Conservation (phyloP, 2,797 vertebrate species). For the Gallirallus australis region DNA sequence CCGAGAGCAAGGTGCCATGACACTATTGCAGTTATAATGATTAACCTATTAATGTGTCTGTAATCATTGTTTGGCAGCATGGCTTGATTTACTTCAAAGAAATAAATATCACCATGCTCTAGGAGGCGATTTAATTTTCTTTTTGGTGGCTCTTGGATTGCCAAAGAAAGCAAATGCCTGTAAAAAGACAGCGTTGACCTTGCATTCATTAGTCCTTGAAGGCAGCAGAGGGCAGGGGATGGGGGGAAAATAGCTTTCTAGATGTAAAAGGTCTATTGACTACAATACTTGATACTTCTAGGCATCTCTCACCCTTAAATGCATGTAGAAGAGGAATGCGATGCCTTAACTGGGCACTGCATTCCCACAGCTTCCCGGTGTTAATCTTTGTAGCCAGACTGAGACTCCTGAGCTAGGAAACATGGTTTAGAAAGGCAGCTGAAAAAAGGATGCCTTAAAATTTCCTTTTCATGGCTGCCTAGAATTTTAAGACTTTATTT, state of each 20-base stretch:
- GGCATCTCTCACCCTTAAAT: not conserved
- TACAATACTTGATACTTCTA: not conserved
- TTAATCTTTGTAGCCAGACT: not conserved
- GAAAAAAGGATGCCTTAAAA: not conserved
- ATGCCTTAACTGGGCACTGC: not conserved
- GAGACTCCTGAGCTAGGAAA: not conserved
- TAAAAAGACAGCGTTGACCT: not conserved
- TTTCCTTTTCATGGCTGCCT: not conserved
- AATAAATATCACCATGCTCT: not conserved
- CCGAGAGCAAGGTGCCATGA: constrained; percentile 85
- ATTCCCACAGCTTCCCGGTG: not conserved
- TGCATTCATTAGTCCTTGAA: not conserved
- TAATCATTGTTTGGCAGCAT: not conserved
- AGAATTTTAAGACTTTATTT: constrained; percentile 1
- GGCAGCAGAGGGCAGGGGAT: not conserved
- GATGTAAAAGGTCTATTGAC: not conserved
- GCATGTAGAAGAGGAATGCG: not conserved
- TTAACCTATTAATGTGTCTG: constrained; percentile 53
- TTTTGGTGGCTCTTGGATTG: not conserved
- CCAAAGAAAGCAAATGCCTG: constrained; percentile 47
- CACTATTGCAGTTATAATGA: constrained; percentile 78
- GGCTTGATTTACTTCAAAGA: constrained; percentile 21
- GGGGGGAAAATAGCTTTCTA: not conserved
- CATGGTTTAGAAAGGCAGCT: not conserved
- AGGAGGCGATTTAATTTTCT: constrained; percentile 40